Evolutionary conservation across 2,888 invertebrate genomes (phyloP), one percentile per base, ranked within the genome.

Genomic region (Acheta domesticus): DNA sequence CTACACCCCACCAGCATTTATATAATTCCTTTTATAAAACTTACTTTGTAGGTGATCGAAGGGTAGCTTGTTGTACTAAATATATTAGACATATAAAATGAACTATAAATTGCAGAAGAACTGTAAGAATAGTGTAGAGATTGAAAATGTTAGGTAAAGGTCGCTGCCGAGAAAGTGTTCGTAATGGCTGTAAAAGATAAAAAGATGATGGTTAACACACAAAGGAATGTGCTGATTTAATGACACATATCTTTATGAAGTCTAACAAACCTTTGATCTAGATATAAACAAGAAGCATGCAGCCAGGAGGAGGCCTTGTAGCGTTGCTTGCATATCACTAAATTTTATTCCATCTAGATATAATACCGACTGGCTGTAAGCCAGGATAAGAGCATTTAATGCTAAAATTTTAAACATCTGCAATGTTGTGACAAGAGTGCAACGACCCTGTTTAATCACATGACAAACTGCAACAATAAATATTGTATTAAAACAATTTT

Each of bases 331-430:
- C 36, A 94, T 93, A 87, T 99, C 99, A 85, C 97, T 96, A 86
- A 99, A 96, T 88, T 98, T 99, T 83, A 99, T 96, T 19, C 99
- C 99, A 86, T 99, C 98, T 83, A 99, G 91, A 86, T 99, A 99
- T 36, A 99, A 89, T 48, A 99, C 99, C 4, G 98, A 98, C 88
- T 99, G 98, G 85, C 98, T 97, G 89, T 99, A 99, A 1, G 99
- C 99, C 83, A 98, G 90, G 83, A 99, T 96, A 4, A 99, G 91
- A 0, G 99, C 99, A 87, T 99, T 99, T 79, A 99, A 88, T 0
- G 99, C 99, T 80, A 99, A 89, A 84, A 99, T 99, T 90, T 99
- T 99, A 89, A 99, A 99, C 99, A 99, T 99, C 88, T 99, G 99
- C 81, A 99, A 89, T 0, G 99, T 99, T 0, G 99, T 99, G 23